Conservation (phyloP, 2,113 vertebrate genomes). For the Syngnathus floridae region DNA sequence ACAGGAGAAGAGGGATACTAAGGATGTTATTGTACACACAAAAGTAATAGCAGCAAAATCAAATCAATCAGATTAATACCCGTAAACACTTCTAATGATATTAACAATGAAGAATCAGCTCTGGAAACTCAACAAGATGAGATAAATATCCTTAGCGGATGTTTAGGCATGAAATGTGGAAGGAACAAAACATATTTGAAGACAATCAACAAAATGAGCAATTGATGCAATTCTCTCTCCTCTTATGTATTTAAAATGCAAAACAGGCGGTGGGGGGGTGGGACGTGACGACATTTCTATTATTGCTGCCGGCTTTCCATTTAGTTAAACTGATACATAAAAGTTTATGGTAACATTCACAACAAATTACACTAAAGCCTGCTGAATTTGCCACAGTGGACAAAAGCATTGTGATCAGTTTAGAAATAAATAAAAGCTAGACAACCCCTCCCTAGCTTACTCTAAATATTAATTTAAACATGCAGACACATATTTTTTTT, state of each 20-base stretch:
- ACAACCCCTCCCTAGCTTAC: background rate
- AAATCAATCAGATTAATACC: background rate
- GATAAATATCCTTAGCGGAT: background rate
- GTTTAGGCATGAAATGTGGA: background rate
- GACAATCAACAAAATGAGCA: conserved; percentile 42
- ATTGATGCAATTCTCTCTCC: conserved; percentile 38
- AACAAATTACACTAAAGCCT: conserved; percentile 3
- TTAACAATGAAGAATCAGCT: background rate
- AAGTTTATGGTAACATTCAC: conserved; percentile 20
- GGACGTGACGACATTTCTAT: background rate
- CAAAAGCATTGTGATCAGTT: background rate
- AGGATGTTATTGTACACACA: background rate
- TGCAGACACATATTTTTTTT: background rate
- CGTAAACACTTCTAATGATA: background rate
- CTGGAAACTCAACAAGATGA: background rate
- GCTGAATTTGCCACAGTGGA: background rate
- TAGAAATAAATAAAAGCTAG: background rate
- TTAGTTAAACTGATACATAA: conserved; percentile 11
- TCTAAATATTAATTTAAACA: background rate
- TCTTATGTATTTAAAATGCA: conserved; percentile 48
- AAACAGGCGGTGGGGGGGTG: background rate
- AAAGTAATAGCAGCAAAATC: background rate
- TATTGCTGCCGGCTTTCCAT: conserved; percentile 5
- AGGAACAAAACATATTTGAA: conserved; percentile 11
- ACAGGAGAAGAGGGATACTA: no score